Percentiles rank a stretch among this genome's conserved stretches.
Evolutionary conservation across 2,113 vertebrate genomes (phyloP).

Genomic region (Poicephalus gulielmi): DNA sequence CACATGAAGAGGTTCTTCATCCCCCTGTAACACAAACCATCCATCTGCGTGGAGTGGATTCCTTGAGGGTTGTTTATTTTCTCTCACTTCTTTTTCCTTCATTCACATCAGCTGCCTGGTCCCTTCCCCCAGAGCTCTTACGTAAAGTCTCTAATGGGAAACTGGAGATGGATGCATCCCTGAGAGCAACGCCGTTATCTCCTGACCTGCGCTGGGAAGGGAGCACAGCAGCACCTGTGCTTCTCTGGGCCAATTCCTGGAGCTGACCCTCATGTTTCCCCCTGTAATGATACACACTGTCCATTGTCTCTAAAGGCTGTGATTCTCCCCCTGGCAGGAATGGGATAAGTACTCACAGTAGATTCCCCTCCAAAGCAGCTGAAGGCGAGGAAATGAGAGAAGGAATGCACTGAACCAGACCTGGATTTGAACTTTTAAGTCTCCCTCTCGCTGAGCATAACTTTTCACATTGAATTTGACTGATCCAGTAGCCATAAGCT

Average conservation of each 20-base stretch:
- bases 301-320: background rate
- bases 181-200: rapidly evolving
- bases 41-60: background rate
- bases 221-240: background rate
- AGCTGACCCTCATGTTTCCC: background rate
- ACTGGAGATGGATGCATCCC: background rate
- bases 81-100: background rate
- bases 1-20: background rate
- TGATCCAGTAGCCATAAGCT: background rate
- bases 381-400: background rate
- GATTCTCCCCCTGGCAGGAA: background rate
- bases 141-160: background rate
- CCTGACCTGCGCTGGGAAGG: background rate
- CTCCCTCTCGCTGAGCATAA: background rate
- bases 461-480: conserved; percentile 27
- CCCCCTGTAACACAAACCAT: background rate
- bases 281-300: background rate
- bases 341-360: background rate
- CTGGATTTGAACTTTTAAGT: conserved; percentile 36
- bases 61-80: background rate
- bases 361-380: background rate
- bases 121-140: background rate
- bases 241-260: background rate
- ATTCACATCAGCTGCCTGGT: background rate
- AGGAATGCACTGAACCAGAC: background rate